A percentile compares a stretch with the other conserved stretches of the same genome.
These are phyloP conservation scores for Axea sp. DNA, from an alignment of 2,888 invertebrate species.

Conservation along the genomic window DNA sequence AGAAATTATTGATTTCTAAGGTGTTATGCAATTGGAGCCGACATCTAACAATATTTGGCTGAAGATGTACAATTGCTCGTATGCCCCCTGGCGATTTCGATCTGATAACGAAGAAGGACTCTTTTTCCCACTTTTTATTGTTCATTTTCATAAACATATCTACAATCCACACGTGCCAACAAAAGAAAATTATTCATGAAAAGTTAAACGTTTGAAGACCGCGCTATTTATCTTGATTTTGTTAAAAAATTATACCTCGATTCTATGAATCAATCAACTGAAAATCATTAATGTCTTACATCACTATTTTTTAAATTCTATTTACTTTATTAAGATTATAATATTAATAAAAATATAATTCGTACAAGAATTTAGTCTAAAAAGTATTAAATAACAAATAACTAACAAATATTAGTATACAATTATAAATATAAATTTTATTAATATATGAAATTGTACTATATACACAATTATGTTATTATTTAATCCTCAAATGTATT, in stretches of 20 bases:
- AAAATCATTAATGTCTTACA: slow-evolving; percentile 21
- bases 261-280: slow-evolving; percentile 34
- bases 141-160: slow-evolving; percentile 47
- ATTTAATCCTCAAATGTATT: too few relatives aligned
- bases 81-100: slow-evolving; percentile 67
- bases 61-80: slow-evolving; percentile 62
- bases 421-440: too few relatives aligned
- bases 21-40: slow-evolving; percentile 70
- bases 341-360: too few relatives aligned
- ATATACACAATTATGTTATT: too few relatives aligned
- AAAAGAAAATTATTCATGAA: slow-evolving; percentile 53
- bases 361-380: too few relatives aligned
- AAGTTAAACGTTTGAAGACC: slow-evolving; percentile 36
- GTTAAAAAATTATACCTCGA: slow-evolving; percentile 17
- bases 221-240: slow-evolving; percentile 38
- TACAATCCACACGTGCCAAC: slow-evolving; percentile 54
- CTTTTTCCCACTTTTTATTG: slow-evolving; percentile 42
- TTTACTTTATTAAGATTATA: too few relatives aligned
- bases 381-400: too few relatives aligned
- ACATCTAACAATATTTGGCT: slow-evolving; percentile 48
- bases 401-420: too few relatives aligned
- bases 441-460: too few relatives aligned
- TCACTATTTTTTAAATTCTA: too few relatives aligned
- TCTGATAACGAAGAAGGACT: slow-evolving; percentile 68
- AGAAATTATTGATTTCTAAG: slow-evolving; percentile 66